Evolutionary conservation across 1,140 invertebrate genomes (phyloP).

Genomic region (Micrasema minimum): DNA sequence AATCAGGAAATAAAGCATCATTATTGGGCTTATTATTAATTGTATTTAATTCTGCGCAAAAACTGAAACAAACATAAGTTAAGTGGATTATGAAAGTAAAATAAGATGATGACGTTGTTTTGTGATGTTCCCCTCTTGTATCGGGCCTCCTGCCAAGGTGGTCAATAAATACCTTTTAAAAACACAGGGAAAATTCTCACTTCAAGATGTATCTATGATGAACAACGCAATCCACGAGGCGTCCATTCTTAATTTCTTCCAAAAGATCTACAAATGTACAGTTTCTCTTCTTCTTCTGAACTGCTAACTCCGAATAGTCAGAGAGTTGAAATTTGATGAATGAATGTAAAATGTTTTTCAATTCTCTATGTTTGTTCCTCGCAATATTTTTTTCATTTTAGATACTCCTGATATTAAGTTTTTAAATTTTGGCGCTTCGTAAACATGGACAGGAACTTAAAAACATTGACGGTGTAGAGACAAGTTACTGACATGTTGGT

Average conservation of each 20-base stretch:
- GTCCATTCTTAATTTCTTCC: not conserved
- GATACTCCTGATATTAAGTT: constrained; percentile 40
- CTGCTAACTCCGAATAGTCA: not conserved
- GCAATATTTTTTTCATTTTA: constrained; percentile 43
- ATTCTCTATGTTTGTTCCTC: constrained; percentile 24
- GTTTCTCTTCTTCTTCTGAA: too few species aligned
- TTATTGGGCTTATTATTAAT: constrained; percentile 55
- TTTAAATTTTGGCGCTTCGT: constrained; percentile 39
- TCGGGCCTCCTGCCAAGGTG: too few species aligned
- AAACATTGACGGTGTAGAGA: constrained; percentile 47
- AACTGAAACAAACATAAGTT: constrained; percentile 54
- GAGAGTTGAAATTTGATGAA: constrained; percentile 29
- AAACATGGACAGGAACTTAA: constrained; percentile 47
- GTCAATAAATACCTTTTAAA: too few species aligned
- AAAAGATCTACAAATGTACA: not conserved
- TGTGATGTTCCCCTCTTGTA: too few species aligned
- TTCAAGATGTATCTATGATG: constrained; percentile 51
- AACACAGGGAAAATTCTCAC: not conserved
- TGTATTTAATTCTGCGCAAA: constrained; percentile 51
- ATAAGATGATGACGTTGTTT: too few species aligned
- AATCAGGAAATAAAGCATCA: constrained; percentile 58
- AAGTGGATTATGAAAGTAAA: too few species aligned
- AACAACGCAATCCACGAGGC: constrained; percentile 50
- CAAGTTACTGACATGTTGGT: constrained; percentile 51
- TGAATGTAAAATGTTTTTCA: constrained; percentile 27